phyloP scores from a whole-genome alignment of 2,797 vertebrate genomes.

The Acipenser transmontanus region DNA sequence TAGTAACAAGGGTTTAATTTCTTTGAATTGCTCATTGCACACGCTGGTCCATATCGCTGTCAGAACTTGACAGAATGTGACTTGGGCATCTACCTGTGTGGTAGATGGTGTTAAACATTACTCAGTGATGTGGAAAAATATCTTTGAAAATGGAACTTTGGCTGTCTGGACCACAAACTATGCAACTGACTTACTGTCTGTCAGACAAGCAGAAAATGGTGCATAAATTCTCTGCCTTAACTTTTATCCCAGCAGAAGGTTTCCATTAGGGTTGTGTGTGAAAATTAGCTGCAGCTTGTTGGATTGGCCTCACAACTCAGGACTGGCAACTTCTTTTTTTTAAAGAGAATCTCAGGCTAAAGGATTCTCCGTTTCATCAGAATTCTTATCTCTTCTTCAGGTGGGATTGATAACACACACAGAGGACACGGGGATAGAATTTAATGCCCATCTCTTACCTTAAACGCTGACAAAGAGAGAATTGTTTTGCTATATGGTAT shows the following conservation, averaged over 20 bases:
- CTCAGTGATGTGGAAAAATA: constrained; percentile 12
- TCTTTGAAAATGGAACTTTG: constrained; percentile 26
- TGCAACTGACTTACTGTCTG: constrained; percentile 20
- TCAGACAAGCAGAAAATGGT: constrained; percentile 28
- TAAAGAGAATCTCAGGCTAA: constrained; percentile 28
- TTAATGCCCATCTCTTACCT: constrained; percentile 31
- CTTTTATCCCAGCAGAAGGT: constrained; percentile 47
- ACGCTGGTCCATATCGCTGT: constrained; percentile 26
- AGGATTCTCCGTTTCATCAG: constrained; percentile 44
- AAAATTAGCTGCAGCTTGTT: constrained; percentile 64
- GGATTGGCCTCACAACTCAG: constrained; percentile 35
- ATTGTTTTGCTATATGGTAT: no score
- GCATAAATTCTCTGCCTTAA: constrained; percentile 36
- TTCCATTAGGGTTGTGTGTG: constrained; percentile 60
- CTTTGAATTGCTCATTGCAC: constrained; percentile 20
- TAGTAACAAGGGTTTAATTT: neutral
- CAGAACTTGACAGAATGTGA: constrained; percentile 9
- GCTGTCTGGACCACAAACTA: constrained; percentile 26
- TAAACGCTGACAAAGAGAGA: no score
- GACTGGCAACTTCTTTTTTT: constrained; percentile 26
- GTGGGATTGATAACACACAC: constrained; percentile 28
- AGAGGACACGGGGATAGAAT: constrained; percentile 35
- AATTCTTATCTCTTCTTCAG: constrained; percentile 28
- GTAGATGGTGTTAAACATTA: constrained; percentile 17
- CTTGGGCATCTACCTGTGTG: constrained; percentile 18